Evolutionary conservation across 1,140 invertebrate species (phyloP).

Genomic region (Drosophila mayri): DNA sequence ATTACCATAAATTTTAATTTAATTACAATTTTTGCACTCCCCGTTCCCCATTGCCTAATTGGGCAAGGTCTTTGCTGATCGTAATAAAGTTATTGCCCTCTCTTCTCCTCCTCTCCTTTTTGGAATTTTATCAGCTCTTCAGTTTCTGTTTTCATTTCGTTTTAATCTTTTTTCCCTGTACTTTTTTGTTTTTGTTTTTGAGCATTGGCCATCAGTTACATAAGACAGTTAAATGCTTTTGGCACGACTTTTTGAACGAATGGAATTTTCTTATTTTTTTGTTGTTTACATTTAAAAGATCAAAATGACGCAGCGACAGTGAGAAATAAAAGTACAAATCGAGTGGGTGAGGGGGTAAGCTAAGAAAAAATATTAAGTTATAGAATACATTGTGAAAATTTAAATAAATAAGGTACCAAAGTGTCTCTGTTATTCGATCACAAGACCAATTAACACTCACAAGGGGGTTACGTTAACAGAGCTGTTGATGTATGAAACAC

Average conservation of each 20-base stretch:
- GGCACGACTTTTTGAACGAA: slow-evolving; percentile 22
- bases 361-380: neutral
- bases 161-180: slow-evolving; percentile 7
- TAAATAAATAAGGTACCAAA: neutral
- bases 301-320: neutral
- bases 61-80: slow-evolving; percentile 64
- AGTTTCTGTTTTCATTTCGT: slow-evolving; percentile 14
- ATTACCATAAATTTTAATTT: slow-evolving; percentile 56
- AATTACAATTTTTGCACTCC: slow-evolving; percentile 50
- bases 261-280: slow-evolving; percentile 25
- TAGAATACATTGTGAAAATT: neutral
- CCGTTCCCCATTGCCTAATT: slow-evolving; percentile 39
- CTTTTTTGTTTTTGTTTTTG: slow-evolving; percentile 21
- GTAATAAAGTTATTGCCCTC: slow-evolving; percentile 64
- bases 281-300: slow-evolving; percentile 33
- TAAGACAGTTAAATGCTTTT: slow-evolving; percentile 54
- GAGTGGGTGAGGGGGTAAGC: neutral
- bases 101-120: slow-evolving; percentile 19
- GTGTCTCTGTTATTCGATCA: neutral
- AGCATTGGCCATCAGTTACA: slow-evolving; percentile 39
- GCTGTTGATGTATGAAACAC: neutral
- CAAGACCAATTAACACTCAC: neutral
- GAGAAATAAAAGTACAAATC: slow-evolving; percentile 1
- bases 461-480: slow-evolving; percentile 1
- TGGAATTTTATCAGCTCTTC: slow-evolving; percentile 28